phyloP scores from a whole-genome alignment of 1,140 invertebrate genomes.

The Drosophila burlai region DNA sequence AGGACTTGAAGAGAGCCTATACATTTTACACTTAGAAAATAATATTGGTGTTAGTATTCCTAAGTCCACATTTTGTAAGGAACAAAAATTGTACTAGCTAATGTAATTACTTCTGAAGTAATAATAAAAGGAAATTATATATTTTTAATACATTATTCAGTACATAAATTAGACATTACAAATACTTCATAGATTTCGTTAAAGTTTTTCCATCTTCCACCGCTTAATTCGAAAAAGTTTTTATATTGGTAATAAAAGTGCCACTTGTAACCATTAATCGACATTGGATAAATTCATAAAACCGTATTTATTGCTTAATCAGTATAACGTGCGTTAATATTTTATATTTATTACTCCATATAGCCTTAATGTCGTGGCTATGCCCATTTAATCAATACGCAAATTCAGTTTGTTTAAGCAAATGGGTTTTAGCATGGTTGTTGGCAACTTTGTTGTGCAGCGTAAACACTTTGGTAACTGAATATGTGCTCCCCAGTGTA shows the following conservation, averaged over 20 bases:
- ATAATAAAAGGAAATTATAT: neutral
- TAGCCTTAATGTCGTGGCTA: slow-evolving; percentile 12
- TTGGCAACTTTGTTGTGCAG: neutral
- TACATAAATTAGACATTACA: neutral
- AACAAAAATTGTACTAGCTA: neutral
- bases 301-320: slow-evolving; percentile 70
- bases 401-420: slow-evolving; percentile 42
- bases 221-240: slow-evolving; percentile 62
- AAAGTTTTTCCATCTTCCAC: slow-evolving; percentile 14
- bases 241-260: slow-evolving; percentile 57
- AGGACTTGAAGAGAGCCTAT: neutral
- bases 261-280: slow-evolving; percentile 57
- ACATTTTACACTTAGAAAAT: neutral
- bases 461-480: slow-evolving; percentile 14
- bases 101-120: neutral
- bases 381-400: slow-evolving; percentile 18
- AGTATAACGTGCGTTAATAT: slow-evolving; percentile 58
- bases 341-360: slow-evolving; percentile 55
- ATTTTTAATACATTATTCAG: neutral
- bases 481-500: neutral
- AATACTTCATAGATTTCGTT: neutral
- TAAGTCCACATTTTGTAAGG: neutral
- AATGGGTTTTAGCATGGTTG: slow-evolving; percentile 18
- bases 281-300: slow-evolving; percentile 54
- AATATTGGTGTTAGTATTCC: neutral